Conservation (phyloP, 2,888 invertebrate genomes). For the Caradrina clavipalpis region DNA sequence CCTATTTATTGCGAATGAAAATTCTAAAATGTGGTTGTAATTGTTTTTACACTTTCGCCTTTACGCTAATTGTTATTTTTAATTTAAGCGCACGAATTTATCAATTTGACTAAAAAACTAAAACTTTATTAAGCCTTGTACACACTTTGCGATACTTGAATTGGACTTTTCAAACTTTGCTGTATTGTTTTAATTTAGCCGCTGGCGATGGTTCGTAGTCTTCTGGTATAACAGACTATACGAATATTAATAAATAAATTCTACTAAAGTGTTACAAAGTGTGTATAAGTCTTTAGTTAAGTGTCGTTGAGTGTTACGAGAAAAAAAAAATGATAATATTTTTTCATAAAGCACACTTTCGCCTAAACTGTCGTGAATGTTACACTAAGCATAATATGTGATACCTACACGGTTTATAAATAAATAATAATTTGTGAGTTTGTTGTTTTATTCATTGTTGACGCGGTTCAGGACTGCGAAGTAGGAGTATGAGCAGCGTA, state of each 20-base stretch:
- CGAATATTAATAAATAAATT: slow-evolving; percentile 18
- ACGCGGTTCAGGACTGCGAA: slow-evolving; percentile 85
- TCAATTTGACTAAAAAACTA: slow-evolving; percentile 78
- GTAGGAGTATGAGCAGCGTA: slow-evolving; percentile 86
- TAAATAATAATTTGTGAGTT: slow-evolving; percentile 84
- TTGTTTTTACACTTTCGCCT: slow-evolving; percentile 76
- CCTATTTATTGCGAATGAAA: slow-evolving; percentile 58
- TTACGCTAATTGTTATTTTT: slow-evolving; percentile 75
- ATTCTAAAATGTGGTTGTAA: slow-evolving; percentile 80
- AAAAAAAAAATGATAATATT: slow-evolving; percentile 72
- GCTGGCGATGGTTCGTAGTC: slow-evolving; percentile 39
- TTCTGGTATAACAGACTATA: slow-evolving; percentile 14
- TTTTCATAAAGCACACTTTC: slow-evolving; percentile 88
- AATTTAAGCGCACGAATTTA: slow-evolving; percentile 89
- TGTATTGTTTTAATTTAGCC: slow-evolving; percentile 22
- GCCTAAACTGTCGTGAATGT: slow-evolving; percentile 88
- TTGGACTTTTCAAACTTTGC: slow-evolving; percentile 1
- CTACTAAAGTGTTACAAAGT: slow-evolving; percentile 39
- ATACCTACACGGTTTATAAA: slow-evolving; percentile 88
- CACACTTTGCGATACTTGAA: slow-evolving; percentile 42
- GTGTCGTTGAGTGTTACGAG: slow-evolving; percentile 77
- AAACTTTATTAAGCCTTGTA: slow-evolving; percentile 73
- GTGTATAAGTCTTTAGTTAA: slow-evolving; percentile 59
- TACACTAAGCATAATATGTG: slow-evolving; percentile 89
- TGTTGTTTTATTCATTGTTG: slow-evolving; percentile 71